Conservation (phyloP, 2,113 vertebrate genomes). For the Sialia sialis region DNA sequence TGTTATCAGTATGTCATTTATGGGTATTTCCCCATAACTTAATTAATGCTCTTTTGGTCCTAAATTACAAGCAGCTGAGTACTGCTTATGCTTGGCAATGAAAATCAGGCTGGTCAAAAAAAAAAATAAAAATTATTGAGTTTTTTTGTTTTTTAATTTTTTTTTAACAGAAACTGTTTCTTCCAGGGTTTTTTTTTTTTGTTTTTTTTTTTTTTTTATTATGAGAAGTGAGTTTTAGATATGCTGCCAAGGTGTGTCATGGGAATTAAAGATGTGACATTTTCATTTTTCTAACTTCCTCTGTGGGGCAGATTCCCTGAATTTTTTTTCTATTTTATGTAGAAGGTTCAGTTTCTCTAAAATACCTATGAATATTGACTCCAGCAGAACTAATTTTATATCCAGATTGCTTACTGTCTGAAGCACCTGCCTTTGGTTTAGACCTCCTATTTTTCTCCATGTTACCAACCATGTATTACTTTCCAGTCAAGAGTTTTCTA, state of each 20-base stretch:
- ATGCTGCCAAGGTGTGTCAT: not conserved
- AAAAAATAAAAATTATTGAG: no score
- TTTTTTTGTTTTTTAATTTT: not conserved
- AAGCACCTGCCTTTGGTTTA: not conserved
- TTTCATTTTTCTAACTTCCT: not conserved
- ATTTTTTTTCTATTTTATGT: not conserved
- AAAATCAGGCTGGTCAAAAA: not conserved
- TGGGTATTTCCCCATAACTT: not conserved
- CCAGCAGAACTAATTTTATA: not conserved
- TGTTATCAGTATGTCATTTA: not conserved
- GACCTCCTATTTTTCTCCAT: not conserved
- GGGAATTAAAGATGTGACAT: not conserved
- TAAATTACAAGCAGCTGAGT: not conserved
- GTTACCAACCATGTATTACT: not conserved
- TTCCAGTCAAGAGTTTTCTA: not conserved
- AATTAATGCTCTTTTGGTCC: not conserved
- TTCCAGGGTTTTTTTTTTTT: not conserved
- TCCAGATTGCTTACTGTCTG: not conserved
- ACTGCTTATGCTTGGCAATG: not conserved
- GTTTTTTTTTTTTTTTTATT: not conserved
- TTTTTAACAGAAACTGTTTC: not conserved
- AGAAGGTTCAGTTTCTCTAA: not conserved
- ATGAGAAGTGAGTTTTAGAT: not conserved
- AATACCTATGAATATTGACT: not conserved
- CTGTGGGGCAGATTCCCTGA: not conserved